Percentiles rank a stretch among this genome's conserved stretches.
Conservation (phyloP, 2,888 invertebrate species). For the Spisula subtruncata region DNA sequence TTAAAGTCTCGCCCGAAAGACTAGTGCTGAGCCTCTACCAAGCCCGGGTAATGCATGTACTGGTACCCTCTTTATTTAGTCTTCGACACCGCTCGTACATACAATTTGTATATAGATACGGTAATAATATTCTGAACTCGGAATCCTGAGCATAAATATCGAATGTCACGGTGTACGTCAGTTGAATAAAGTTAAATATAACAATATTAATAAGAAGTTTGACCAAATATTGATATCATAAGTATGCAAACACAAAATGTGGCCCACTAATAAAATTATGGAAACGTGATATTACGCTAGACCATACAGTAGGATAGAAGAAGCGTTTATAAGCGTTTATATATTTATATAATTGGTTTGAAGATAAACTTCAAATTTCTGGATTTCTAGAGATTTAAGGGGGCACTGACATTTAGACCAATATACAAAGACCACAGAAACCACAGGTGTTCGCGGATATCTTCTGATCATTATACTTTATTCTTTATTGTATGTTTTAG, state of each 20-base stretch:
- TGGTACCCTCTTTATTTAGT: too few species aligned
- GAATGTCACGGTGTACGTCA: not conserved
- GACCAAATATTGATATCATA: constrained; percentile 22
- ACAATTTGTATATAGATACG: too few species aligned
- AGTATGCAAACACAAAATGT: not conserved
- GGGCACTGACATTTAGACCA: not conserved
- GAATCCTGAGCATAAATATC: too few species aligned
- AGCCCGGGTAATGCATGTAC: too few species aligned
- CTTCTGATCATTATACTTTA: not conserved
- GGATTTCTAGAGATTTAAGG: not conserved
- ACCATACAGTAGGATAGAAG: not conserved
- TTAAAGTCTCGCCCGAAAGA: too few species aligned
- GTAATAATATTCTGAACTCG: too few species aligned
- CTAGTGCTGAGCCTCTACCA: too few species aligned
- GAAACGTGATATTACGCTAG: not conserved
- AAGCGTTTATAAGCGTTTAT: too few species aligned
- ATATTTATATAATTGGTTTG: constrained; percentile 3
- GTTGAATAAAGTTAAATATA: not conserved
- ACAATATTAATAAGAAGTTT: constrained; percentile 12
- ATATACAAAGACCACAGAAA: not conserved
- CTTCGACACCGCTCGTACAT: too few species aligned
- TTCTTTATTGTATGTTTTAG: not conserved
- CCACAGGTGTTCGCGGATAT: not conserved
- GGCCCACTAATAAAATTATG: not conserved
- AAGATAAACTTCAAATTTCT: not conserved